Evolutionary conservation across 2,113 vertebrate species (phyloP).

Genomic region (Tragelaphus buxtoni): DNA sequence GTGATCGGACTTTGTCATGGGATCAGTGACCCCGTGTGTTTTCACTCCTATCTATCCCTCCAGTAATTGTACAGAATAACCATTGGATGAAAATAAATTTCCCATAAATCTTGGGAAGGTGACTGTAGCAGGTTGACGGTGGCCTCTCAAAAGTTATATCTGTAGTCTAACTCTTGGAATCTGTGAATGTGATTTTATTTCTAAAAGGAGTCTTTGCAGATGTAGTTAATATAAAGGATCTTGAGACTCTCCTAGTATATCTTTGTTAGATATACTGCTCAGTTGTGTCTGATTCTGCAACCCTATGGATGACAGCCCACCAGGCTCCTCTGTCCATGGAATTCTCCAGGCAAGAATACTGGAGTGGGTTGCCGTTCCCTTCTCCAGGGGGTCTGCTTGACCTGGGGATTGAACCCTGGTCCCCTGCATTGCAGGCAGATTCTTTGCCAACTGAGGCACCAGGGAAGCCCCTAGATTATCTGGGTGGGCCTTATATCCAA

Average conservation of each 20-base stretch:
- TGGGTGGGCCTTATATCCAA: neutral
- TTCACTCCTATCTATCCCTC: neutral
- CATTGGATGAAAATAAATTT: neutral
- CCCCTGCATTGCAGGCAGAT: neutral
- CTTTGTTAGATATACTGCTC: neutral
- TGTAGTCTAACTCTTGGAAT: neutral
- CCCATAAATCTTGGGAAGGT: neutral
- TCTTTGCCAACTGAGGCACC: neutral
- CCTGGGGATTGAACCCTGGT: neutral
- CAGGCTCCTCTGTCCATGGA: neutral
- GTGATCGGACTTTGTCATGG: neutral
- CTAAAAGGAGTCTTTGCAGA: neutral
- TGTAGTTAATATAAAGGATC: neutral
- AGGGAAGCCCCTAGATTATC: neutral
- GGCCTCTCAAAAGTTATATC: neutral
- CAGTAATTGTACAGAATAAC: neutral
- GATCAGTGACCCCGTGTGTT: neutral
- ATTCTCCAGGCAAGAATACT: neutral
- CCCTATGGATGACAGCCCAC: neutral
- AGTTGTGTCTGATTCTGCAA: neutral
- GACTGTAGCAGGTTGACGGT: neutral
- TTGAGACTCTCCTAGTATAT: neutral
- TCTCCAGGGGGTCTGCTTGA: neutral
- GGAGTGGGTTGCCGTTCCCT: neutral
- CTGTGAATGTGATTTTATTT: neutral